Evolutionary conservation across 2,888 invertebrate species (phyloP), one percentile per base, ranked within the genome.

Genomic region (Orthosia incerta): DNA sequence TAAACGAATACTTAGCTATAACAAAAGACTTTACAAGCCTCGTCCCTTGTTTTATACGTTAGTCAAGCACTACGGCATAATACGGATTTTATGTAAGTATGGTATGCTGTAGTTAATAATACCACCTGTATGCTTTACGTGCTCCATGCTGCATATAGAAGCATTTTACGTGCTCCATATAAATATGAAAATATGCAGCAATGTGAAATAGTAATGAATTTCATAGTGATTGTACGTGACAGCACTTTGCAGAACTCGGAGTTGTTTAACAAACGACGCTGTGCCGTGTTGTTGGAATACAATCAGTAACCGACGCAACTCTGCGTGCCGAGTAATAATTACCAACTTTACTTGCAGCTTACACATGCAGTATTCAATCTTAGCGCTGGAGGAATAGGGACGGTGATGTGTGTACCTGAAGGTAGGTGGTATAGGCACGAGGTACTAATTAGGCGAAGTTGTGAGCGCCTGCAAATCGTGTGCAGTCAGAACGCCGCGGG

Each of bases 361-460:
- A 12, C 23, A 4, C 56, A n/a, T 5, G 23, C 46, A 4, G 31
- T n/a, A 18, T 50, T 73, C 18, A 31, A 48, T 66, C 46, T 26
- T 80, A 67, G 12, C 18, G 9, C 11, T 18, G 0, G 13, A 0
- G 18, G 0, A 9, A 31, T 60, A 73, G 15, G 11, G 59, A 2
- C n/a, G 45, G 13, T 26, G 20, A n/a, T 2, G 53, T n/a, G 13
- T 46, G 65, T 31, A 23, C 2, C 2, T 13, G 16, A n/a, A 63
- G 50, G 65, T 56, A n/a, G 26, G 2, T 18, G 13, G 5, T 60
- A 51, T 45, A 72, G 66, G 66, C 71, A 26, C 23, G 60, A 66
- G 57, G 68, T 66, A 69, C 73, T 80, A 82, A 82, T 80, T 80
- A 80, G 74, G 16, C 12, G 45, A 70, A 82, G 67, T 82, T 69